Evolutionary conservation across 2,113 vertebrate species (phyloP).

Genomic region (Cryptomyrus ogoouensis): DNA sequence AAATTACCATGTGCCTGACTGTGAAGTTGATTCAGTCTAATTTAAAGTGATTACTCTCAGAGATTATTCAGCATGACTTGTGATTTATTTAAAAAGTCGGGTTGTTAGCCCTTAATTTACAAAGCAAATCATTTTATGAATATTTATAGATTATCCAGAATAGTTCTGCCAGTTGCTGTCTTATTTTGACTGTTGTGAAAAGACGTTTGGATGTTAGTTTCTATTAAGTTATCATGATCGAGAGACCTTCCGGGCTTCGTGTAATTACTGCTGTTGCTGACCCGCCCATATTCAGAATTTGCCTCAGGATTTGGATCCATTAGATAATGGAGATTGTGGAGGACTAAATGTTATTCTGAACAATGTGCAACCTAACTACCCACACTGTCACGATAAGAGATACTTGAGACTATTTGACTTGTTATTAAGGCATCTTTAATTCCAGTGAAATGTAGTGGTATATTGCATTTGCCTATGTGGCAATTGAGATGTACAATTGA

Average conservation of each 20-base stretch:
- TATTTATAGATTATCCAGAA: not conserved
- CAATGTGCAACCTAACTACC: not conserved
- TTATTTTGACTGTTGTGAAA: not conserved
- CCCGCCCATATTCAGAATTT: conserved; percentile 7
- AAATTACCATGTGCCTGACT: not conserved
- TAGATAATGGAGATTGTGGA: not conserved
- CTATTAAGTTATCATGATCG: not conserved
- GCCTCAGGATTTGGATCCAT: not conserved
- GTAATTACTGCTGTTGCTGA: not conserved
- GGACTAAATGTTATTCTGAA: not conserved
- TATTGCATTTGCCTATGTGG: not conserved
- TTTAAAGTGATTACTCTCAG: not conserved
- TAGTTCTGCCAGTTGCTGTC: not conserved
- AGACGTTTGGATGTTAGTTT: not conserved
- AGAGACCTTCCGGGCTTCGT: not conserved
- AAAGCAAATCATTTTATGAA: not conserved
- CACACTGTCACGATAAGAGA: not conserved
- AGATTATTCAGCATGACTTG: conserved; percentile 1
- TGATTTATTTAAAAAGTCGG: not conserved
- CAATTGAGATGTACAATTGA: not conserved
- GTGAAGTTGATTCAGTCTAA: not conserved
- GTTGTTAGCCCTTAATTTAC: not conserved
- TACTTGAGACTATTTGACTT: not conserved
- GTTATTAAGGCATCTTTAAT: not conserved
- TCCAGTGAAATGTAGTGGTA: not conserved